Evolutionary conservation across 2,113 vertebrate species (phyloP), one percentile per base, ranked within the genome.

Genomic region (Fulica atra): DNA sequence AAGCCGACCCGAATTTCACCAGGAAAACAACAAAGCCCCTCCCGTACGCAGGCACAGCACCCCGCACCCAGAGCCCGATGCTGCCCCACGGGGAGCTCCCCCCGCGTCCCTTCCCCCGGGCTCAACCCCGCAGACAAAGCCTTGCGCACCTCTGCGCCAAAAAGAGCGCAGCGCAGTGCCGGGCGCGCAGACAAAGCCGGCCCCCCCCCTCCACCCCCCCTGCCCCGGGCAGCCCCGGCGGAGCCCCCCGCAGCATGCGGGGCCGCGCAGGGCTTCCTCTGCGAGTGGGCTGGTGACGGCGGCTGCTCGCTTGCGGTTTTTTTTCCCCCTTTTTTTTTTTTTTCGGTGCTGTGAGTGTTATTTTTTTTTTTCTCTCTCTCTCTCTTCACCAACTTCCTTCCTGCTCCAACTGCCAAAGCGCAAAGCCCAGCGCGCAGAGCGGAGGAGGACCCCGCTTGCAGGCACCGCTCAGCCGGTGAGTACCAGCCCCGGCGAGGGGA

Each of bases 371-470:
- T 69, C 23, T 56, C 44, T 50, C 77, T 20, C 21, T 9, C 33
- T 84, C 73, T 84, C 89, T 88, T 90, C 95, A 81, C 93, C 97
- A 90, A 98, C 98, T 98, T 98, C 98, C 98, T 98, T 98, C 98
- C 98, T 98, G 98, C 97, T 98, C 89, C 95, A 98, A 98, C 98
- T 97, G 98, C 97, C 97, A 93, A 93, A 72, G 86, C 95, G 88
- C 91, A 86, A 50, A 89, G 97, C 95, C 85, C 92, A 97, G 88
- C 88, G 95, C 96, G 90, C 94, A 96, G 95, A 97, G 97, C 91
- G 48, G 84, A 96, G 95, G 92, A 86, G 94, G 89, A 94, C 92
- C 92, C 89, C 74, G 64, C 95, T 90, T 76, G 84, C 93, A 96
- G 93, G 86, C 83, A 56, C 59, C 80, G 69, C 90, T 31, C 72